These are phyloP conservation scores for Polyploca ridens DNA, from an alignment of 2,888 invertebrate species.

Conservation along the genomic window DNA sequence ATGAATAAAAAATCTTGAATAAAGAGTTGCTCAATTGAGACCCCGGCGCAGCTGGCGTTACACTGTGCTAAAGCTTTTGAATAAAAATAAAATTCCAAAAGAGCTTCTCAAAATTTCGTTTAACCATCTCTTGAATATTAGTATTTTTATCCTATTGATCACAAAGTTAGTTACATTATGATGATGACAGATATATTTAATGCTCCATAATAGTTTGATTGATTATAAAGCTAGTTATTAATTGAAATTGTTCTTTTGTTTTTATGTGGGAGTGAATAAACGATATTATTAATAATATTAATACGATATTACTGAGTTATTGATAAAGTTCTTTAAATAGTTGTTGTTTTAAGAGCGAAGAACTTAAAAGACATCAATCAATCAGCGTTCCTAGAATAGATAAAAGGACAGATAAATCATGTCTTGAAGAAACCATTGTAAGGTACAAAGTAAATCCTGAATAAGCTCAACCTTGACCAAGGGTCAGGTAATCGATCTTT, in stretches of 20 bases:
- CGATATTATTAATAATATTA: too few species aligned
- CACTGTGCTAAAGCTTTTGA: constrained; percentile 35
- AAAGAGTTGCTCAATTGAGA: constrained; percentile 40
- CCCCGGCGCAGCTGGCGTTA: constrained; percentile 48
- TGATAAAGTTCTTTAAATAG: too few species aligned
- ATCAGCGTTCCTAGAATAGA: not conserved
- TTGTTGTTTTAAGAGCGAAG: too few species aligned
- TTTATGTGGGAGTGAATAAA: not conserved
- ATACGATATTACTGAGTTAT: too few species aligned
- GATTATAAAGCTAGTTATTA: constrained; percentile 7
- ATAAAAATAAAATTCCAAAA: constrained; percentile 15
- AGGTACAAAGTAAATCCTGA: not conserved
- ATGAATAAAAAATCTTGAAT: constrained; percentile 38
- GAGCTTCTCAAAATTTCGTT: not conserved
- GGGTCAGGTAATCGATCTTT: constrained; percentile 48
- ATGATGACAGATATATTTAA: too few species aligned
- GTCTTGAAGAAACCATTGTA: not conserved
- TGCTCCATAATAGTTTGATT: too few species aligned
- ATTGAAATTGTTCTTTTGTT: constrained; percentile 20
- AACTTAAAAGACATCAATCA: not conserved
- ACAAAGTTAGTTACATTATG: too few species aligned
- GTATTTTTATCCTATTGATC: constrained; percentile 26
- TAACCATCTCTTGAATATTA: constrained; percentile 13
- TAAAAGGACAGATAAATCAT: not conserved
- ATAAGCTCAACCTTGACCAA: constrained; percentile 38